Evolutionary conservation across 2,888 invertebrate genomes (phyloP).

Genomic region (Neria commutata): DNA sequence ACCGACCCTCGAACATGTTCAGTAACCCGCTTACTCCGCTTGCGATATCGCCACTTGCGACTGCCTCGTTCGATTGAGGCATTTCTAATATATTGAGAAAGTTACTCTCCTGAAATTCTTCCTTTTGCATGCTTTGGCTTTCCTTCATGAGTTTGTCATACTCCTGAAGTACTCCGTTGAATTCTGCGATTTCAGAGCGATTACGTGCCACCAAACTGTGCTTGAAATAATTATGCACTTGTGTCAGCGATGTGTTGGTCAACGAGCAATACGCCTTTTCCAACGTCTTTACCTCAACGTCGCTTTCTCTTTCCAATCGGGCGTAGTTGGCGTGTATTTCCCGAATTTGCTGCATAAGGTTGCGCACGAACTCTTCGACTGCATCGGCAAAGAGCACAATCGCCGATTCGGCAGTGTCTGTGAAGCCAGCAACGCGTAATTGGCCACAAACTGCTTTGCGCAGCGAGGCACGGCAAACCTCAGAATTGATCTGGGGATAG

Average conservation of each 20-base stretch:
- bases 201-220: constrained; percentile 57
- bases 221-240: constrained; percentile 59
- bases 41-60: constrained; percentile 32
- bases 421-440: constrained; percentile 57
- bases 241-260: constrained; percentile 53
- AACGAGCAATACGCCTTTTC: constrained; percentile 55
- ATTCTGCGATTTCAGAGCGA: constrained; percentile 55
- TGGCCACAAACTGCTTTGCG: constrained; percentile 58
- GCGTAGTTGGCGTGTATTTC: constrained; percentile 40
- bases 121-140: constrained; percentile 57
- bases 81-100: constrained; percentile 57
- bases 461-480: constrained; percentile 46
- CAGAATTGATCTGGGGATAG: constrained; percentile 46
- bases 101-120: constrained; percentile 55
- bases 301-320: constrained; percentile 36
- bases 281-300: constrained; percentile 42
- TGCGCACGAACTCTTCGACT: constrained; percentile 54
- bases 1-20: constrained; percentile 39
- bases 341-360: constrained; percentile 45
- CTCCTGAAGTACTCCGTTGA: constrained; percentile 55
- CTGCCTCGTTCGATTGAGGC: constrained; percentile 34
- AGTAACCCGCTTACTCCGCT: constrained; percentile 39
- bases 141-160: constrained; percentile 61
- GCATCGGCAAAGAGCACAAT: constrained; percentile 55
- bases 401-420: constrained; percentile 55